A percentile compares a stretch with the other conserved stretches of the same genome.
These are phyloP conservation scores for Perdita meconis DNA, from an alignment of 2,888 invertebrate genomes.

Conservation along the genomic window DNA sequence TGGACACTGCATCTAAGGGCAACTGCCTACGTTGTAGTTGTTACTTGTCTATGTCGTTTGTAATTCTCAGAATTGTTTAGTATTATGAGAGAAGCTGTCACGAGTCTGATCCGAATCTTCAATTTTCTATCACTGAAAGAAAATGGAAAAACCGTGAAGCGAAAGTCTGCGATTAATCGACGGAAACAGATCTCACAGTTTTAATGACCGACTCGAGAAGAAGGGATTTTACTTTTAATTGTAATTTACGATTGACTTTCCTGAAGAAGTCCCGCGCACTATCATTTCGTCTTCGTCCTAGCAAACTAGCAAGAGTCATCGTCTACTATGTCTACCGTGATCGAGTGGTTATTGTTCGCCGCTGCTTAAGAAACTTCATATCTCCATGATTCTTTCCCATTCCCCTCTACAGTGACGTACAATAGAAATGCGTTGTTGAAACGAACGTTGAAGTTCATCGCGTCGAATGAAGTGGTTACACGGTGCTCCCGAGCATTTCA, in stretches of 20 bases:
- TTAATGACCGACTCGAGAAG: neutral
- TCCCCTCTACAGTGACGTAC: neutral
- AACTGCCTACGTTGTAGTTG: too few relatives aligned
- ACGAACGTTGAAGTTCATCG: slow-evolving; percentile 18
- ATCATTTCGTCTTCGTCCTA: slow-evolving; percentile 1
- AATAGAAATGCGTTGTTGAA: slow-evolving; percentile 1
- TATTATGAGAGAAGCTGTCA: too few relatives aligned
- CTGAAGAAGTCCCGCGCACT: neutral
- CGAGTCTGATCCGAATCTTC: too few relatives aligned
- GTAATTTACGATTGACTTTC: neutral
- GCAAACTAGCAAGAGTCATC: neutral
- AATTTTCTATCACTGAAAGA: too few relatives aligned
- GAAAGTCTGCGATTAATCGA: neutral
- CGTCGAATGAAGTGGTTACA: slow-evolving; percentile 20
- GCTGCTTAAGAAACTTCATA: neutral
- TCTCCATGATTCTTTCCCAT: slow-evolving; percentile 16
- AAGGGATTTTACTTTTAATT: neutral
- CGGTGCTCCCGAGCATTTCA: slow-evolving; percentile 11
- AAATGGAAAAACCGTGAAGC: too few relatives aligned
- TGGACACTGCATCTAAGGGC: too few relatives aligned
- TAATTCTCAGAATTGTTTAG: too few relatives aligned
- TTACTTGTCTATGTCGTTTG: too few relatives aligned
- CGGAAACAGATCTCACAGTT: neutral
- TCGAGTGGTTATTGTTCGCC: slow-evolving; percentile 24
- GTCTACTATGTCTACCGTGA: neutral